Evolutionary conservation across 2,888 invertebrate species (phyloP).

Genomic region (Protophormia terraenovae): DNA sequence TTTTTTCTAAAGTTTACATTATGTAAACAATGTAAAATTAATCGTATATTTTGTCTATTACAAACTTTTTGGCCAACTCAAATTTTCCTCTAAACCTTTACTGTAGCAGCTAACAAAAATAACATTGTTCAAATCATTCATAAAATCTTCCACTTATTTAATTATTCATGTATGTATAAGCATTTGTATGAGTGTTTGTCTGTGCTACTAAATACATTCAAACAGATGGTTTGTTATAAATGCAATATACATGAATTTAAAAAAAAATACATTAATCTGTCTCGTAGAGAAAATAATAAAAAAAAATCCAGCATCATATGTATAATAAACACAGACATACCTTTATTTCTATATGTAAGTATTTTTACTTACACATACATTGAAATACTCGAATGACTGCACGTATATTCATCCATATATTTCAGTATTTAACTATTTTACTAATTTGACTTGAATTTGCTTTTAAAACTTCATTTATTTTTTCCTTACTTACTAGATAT

Average conservation of each 20-base stretch:
- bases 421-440: not conserved
- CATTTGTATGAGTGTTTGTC: no score
- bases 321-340: not conserved
- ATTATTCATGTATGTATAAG: not conserved
- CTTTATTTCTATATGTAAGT: not conserved
- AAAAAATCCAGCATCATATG: no score
- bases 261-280: constrained; percentile 8
- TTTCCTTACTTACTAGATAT: not conserved
- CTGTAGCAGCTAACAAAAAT: not conserved
- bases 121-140: not conserved
- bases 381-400: not conserved
- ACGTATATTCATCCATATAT: not conserved
- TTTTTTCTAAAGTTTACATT: no score
- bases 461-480: constrained; percentile 14
- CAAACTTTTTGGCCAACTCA: not conserved
- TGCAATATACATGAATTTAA: not conserved
- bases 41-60: no score
- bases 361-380: not conserved
- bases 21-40: no score
- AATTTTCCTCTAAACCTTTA: not conserved
- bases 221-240: not conserved
- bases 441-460: constrained; percentile 29
- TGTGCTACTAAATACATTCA: no score
- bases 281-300: constrained; percentile 1
- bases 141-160: not conserved